Conservation (phyloP, 2,797 vertebrate genomes). For the Eurystomus glaucurus region DNA sequence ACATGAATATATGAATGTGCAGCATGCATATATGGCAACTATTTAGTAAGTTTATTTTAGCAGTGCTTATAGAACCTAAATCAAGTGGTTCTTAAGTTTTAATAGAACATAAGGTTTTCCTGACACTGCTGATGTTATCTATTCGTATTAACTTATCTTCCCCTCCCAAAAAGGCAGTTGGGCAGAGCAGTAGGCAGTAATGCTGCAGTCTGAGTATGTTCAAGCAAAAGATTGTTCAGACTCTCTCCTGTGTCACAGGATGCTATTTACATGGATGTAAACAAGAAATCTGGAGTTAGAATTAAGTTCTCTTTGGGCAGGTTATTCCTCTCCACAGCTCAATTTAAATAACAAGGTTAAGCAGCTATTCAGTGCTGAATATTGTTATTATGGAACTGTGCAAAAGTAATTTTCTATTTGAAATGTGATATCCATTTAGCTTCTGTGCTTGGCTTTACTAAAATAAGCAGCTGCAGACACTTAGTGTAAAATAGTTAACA, state of each 20-base stretch:
- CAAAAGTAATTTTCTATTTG: neutral
- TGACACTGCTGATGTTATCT: neutral
- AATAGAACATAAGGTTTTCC: neutral
- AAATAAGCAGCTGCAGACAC: neutral
- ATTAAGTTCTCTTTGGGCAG: neutral
- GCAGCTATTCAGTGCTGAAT: neutral
- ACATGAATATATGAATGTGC: neutral
- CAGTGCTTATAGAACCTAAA: neutral
- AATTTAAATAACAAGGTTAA: neutral
- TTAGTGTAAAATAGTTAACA: neutral
- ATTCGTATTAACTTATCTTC: neutral
- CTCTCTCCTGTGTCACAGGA: neutral
- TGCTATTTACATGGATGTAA: neutral
- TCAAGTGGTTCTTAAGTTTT: neutral
- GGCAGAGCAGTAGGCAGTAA: neutral
- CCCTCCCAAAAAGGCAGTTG: neutral
- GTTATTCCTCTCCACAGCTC: neutral
- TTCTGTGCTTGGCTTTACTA: neutral
- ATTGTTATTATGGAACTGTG: neutral
- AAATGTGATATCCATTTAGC: neutral
- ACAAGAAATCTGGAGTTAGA: neutral
- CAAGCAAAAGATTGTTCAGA: neutral
- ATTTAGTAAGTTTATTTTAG: neutral
- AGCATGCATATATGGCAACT: neutral
- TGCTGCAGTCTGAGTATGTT: neutral